Percentiles rank a stretch among this genome's conserved stretches.
phyloP scores from a whole-genome alignment of 2,888 invertebrate genomes.

The Dolomedes plantarius region DNA sequence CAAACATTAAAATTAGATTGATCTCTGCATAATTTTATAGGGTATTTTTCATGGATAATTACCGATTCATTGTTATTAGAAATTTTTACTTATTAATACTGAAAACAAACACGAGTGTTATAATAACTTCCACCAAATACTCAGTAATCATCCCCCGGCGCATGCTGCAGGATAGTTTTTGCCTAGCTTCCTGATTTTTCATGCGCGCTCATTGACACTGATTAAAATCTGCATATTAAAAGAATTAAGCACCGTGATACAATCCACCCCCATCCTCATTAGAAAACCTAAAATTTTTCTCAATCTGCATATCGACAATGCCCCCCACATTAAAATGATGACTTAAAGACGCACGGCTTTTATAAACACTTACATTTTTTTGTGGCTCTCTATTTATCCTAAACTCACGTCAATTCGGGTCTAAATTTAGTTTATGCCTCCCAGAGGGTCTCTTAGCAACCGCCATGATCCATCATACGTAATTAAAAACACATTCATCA shows the following conservation, averaged over 20 bases:
- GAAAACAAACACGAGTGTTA: too few relatives aligned
- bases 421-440: conserved; percentile 60
- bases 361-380: background rate
- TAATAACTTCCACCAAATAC: too few relatives aligned
- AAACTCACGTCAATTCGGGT: background rate
- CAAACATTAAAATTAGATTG: too few relatives aligned
- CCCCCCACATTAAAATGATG: background rate
- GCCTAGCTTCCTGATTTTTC: background rate
- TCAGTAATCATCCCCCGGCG: too few relatives aligned
- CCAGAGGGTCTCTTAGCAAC: conserved; percentile 50
- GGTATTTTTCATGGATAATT: too few relatives aligned
- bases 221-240: conserved; percentile 2
- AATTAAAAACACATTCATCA: conserved; percentile 70
- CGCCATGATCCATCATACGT: conserved; percentile 59
- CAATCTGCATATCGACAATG: background rate
- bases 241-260: background rate
- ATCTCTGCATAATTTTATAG: too few relatives aligned
- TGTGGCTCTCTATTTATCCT: background rate
- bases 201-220: background rate
- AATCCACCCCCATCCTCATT: background rate
- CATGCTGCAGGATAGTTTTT: too few relatives aligned
- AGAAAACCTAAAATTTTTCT: background rate
- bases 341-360: conserved; percentile 3
- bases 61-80: too few relatives aligned
- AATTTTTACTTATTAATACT: too few relatives aligned